Evolutionary conservation across 2,113 vertebrate genomes (phyloP).

Genomic region (Phyllostomus hastatus): DNA sequence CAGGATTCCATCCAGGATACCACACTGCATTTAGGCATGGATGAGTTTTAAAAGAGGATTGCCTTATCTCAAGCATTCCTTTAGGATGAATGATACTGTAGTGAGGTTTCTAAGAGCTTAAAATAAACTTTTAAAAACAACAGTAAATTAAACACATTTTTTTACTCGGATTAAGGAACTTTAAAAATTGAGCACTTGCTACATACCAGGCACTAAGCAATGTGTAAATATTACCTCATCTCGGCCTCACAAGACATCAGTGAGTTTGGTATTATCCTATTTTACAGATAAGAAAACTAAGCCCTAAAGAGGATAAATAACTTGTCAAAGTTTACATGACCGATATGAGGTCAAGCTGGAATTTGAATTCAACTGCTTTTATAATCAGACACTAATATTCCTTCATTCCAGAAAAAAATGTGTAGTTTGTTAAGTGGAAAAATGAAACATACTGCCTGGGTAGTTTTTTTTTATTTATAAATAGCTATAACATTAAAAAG

Average conservation of each 20-base stretch:
- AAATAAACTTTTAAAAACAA: constrained; percentile 32
- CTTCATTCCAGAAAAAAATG: not conserved
- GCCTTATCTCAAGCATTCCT: not conserved
- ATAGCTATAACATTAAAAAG: constrained; percentile 22
- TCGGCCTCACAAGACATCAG: not conserved
- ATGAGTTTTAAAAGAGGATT: constrained; percentile 36
- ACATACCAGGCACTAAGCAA: not conserved
- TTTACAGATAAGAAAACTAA: constrained; percentile 40
- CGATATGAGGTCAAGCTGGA: constrained; percentile 13
- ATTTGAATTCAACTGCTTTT: constrained; percentile 42
- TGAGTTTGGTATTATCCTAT: not conserved
- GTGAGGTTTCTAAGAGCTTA: constrained; percentile 23
- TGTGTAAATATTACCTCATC: not conserved
- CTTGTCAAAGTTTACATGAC: constrained; percentile 10
- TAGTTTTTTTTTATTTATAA: constrained; percentile 18
- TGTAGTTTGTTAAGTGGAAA: not conserved
- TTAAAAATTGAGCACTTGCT: constrained; percentile 28
- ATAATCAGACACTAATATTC: not conserved
- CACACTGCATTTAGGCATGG: constrained; percentile 29
- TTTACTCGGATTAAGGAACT: constrained; percentile 33
- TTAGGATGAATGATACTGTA: constrained; percentile 27
- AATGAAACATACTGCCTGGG: constrained; percentile 6
- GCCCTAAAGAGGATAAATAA: constrained; percentile 15
- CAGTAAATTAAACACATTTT: not conserved
- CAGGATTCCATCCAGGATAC: not conserved